Evolutionary conservation across 2,797 vertebrate species (phyloP), one percentile per base, ranked within the genome.

Genomic region (Neoniphon sammara): DNA sequence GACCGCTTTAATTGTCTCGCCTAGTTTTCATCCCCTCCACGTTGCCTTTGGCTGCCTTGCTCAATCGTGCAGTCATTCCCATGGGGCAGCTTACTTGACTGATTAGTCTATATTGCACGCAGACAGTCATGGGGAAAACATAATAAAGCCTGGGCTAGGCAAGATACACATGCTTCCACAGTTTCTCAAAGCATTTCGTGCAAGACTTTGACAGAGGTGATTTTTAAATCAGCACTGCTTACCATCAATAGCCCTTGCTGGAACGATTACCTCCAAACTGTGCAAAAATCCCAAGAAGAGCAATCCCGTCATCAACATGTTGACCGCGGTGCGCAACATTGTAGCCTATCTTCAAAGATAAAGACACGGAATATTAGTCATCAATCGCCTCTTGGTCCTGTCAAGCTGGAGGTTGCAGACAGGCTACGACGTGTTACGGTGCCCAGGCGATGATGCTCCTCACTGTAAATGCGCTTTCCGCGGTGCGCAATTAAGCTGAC

Each of bases 201-300:
- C 25, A 44, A 55, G 18, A 74, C 12, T 57, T 10, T 2, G 8
- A 2, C 56, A 31, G 11, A 52, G 15, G 44, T 44, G 21, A 39
- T 44, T n/a, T 7, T 46, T 18, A 42, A 53, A 75, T 60, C 64
- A 59, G 61, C 31, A 66, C 12, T 65, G 82, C 94, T 95, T 89
- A 95, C 94, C 94, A 77, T 94, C 94, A 66, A 94, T 81, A 78
- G 92, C 89, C 70, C 87, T 85, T 4, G 91, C 83, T 11, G 93
- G 92, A 80, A 85, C 70, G 67, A 91, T 81, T 77, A 93, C 88
- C 87, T 94, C 90, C 83, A 91, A 92, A 90, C 89, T 91, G 91
- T 94, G 86, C 84, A 92, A 83, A 91, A 94, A 91, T 82, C 92
- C 92, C 82, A 94, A 36, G 81, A 93, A 86, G 62, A 94, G 85